These are phyloP conservation scores for Oscheius sp. DNA, from an alignment of 2,888 invertebrate species.

Conservation along the genomic window DNA sequence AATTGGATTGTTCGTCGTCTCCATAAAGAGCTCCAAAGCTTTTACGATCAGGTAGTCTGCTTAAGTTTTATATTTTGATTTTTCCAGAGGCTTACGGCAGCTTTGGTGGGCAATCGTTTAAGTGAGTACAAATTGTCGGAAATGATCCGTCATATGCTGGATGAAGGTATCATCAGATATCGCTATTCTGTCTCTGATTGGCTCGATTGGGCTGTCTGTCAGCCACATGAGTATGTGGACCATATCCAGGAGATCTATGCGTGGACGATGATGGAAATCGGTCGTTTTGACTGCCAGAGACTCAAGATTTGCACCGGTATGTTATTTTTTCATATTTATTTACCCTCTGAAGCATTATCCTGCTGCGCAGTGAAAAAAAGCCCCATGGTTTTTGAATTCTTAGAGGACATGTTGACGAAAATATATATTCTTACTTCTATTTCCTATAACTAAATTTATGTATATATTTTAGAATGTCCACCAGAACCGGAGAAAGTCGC, in stretches of 20 bases:
- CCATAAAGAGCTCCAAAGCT: neutral
- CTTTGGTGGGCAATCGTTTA: neutral
- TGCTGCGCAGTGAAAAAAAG: neutral
- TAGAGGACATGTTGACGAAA: too few species aligned
- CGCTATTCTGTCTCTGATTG: too few species aligned
- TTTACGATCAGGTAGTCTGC: neutral
- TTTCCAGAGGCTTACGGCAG: neutral
- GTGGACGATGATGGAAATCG: slow-evolving; percentile 6
- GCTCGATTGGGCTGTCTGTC: too few species aligned
- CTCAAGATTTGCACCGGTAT: neutral
- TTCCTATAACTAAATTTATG: neutral
- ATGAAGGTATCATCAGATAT: neutral
- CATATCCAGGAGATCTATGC: neutral
- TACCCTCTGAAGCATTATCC: neutral
- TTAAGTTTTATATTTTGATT: neutral
- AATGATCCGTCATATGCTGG: neutral
- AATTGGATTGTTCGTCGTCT: neutral
- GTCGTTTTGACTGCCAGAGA: neutral
- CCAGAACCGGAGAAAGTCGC: neutral
- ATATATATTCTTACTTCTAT: too few species aligned
- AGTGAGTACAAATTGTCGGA: slow-evolving; percentile 2
- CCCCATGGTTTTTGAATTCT: neutral
- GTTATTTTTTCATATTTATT: neutral
- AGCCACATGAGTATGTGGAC: slow-evolving; percentile 1
- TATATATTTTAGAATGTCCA: neutral